Conservation (phyloP, 2,797 vertebrate species). For the Coendou prehensilis region DNA sequence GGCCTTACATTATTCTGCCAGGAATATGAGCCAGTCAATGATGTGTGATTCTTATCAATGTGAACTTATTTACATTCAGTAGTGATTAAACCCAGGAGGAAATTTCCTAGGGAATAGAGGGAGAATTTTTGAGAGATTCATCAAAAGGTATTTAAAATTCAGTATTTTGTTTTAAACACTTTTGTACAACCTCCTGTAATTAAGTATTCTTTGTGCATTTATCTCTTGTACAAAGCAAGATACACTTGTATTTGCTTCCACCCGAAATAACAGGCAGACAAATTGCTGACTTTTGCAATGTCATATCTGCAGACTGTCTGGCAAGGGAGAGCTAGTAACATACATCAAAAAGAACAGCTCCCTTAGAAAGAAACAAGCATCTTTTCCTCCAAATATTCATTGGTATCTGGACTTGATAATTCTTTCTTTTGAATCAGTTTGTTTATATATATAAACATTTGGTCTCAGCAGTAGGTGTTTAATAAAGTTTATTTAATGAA, state of each 20-base stretch:
- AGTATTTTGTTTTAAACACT: slow-evolving; percentile 5
- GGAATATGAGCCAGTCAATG: neutral
- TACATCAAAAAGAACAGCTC: slow-evolving; percentile 49
- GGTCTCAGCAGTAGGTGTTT: neutral
- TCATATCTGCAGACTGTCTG: slow-evolving; percentile 59
- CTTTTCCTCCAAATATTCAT: neutral
- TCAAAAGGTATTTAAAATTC: slow-evolving; percentile 49
- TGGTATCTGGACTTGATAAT: slow-evolving; percentile 34
- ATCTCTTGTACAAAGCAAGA: slow-evolving; percentile 30
- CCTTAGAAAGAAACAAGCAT: slow-evolving; percentile 43
- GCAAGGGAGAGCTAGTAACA: slow-evolving; percentile 50
- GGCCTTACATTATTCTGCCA: neutral
- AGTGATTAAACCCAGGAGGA: neutral
- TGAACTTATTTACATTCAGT: slow-evolving; percentile 22
- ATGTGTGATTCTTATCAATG: neutral
- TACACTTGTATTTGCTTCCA: slow-evolving; percentile 61
- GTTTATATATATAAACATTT: slow-evolving; percentile 4
- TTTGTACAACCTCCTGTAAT: slow-evolving; percentile 42
- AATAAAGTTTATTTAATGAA: slow-evolving; percentile 29
- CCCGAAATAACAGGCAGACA: slow-evolving; percentile 43
- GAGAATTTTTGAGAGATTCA: slow-evolving; percentile 28
- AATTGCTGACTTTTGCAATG: slow-evolving; percentile 66
- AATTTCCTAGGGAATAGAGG: slow-evolving; percentile 12
- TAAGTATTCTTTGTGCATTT: slow-evolving; percentile 54
- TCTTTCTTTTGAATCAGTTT: slow-evolving; percentile 31